phyloP scores from a whole-genome alignment of 2,797 vertebrate species.

The Neostethus bicornis region DNA sequence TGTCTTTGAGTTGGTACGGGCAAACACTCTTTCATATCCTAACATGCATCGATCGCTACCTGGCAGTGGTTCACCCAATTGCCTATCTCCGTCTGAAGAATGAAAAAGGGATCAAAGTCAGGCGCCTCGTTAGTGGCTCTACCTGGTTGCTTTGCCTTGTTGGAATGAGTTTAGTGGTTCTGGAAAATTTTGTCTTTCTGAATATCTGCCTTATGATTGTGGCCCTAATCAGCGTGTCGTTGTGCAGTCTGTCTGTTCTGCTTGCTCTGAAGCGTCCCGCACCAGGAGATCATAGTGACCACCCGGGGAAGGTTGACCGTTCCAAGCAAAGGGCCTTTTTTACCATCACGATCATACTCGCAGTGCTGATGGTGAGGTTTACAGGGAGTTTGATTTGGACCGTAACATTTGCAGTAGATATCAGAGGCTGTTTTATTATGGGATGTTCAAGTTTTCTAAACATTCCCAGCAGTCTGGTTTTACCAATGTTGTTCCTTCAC shows the following conservation, averaged over 20 bases:
- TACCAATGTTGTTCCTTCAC: slow-evolving; percentile 28
- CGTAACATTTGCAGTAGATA: accelerated
- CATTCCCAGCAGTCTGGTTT: slow-evolving; percentile 22
- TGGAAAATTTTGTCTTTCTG: not conserved
- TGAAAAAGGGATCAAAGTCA: no score
- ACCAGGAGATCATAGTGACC: not conserved
- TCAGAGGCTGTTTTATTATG: not conserved
- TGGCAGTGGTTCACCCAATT: not conserved
- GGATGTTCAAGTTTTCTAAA: not conserved
- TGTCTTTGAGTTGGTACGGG: not conserved
- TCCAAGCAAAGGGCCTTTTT: slow-evolving; percentile 25
- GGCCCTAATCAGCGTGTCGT: not conserved
- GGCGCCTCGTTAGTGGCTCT: no score
- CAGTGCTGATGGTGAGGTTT: not conserved
- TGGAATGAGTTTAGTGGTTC: no score
- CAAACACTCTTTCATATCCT: slow-evolving; percentile 2
- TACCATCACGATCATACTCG: slow-evolving; percentile 4
- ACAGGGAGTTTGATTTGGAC: accelerated
- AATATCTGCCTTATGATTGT: not conserved
- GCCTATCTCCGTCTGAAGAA: no score
- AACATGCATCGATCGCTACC: slow-evolving; percentile 2
- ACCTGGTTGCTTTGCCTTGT: no score
- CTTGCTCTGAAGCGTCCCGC: not conserved
- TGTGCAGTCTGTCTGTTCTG: not conserved
- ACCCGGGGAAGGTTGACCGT: not conserved